phyloP scores from a whole-genome alignment of 2,113 vertebrate species.

The Trinectes maculatus region DNA sequence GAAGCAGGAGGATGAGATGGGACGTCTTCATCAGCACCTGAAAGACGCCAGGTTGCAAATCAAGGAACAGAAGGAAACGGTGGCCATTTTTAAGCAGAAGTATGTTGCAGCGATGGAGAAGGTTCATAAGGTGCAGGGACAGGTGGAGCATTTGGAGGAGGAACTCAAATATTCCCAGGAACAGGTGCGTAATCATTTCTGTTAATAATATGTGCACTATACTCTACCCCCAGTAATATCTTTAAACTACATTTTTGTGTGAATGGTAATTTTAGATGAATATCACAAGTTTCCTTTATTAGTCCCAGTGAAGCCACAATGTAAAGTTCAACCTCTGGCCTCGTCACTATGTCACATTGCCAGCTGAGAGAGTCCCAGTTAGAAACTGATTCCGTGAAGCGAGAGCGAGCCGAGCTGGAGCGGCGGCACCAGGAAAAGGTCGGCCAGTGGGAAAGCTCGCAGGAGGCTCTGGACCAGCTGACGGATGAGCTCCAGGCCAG shows the following conservation, averaged over 20 bases:
- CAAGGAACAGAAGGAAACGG: slow-evolving; percentile 46
- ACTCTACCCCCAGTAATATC: neutral
- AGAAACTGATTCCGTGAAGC: slow-evolving; percentile 47
- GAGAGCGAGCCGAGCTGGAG: slow-evolving; percentile 69
- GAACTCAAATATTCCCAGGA: slow-evolving; percentile 64
- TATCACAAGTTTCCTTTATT: slow-evolving; percentile 7
- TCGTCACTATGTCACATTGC: neutral
- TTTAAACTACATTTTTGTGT: neutral
- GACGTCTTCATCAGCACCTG: slow-evolving; percentile 56
- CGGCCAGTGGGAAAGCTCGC: slow-evolving; percentile 70
- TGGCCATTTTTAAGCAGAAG: slow-evolving; percentile 75
- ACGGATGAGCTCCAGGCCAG: slow-evolving; percentile 70
- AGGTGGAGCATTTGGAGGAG: slow-evolving; percentile 61
- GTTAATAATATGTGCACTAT: neutral
- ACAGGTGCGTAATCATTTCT: slow-evolving; percentile 58
- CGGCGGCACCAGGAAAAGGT: slow-evolving; percentile 70
- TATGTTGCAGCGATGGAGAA: slow-evolving; percentile 61
- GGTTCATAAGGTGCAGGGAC: slow-evolving; percentile 62
- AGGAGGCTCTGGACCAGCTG: slow-evolving; percentile 75
- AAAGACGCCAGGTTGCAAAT: slow-evolving; percentile 35
- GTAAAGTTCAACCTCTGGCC: neutral
- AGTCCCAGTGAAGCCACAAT: neutral
- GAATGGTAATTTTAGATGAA: neutral
- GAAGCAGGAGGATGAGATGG: slow-evolving; percentile 45
- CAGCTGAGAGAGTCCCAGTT: slow-evolving; percentile 59